phyloP scores from a whole-genome alignment of 2,797 vertebrate species.

The Amblyraja radiata region DNA sequence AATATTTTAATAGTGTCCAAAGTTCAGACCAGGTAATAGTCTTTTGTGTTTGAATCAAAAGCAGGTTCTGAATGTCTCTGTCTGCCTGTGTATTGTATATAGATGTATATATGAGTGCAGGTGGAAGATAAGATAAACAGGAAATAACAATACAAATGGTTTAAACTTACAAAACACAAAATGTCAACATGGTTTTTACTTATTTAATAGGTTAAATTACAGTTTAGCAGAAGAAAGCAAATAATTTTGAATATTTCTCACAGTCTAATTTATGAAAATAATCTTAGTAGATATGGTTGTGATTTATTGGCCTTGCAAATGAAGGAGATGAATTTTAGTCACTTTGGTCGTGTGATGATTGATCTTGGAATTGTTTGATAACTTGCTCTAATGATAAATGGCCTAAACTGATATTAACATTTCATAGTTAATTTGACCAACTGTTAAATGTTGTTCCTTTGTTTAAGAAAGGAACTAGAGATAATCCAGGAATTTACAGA shows the following conservation, averaged over 20 bases:
- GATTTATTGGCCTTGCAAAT: background rate
- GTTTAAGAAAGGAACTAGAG: too few species aligned
- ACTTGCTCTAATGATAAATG: background rate
- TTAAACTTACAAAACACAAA: background rate
- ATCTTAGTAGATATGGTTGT: background rate
- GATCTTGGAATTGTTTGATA: background rate
- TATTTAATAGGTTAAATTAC: background rate
- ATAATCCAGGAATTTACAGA: too few species aligned
- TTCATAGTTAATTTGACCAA: background rate
- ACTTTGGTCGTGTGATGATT: background rate
- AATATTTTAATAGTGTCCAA: background rate
- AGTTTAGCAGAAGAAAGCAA: background rate
- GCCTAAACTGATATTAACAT: background rate
- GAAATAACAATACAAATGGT: background rate
- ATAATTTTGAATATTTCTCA: background rate
- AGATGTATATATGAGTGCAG: background rate
- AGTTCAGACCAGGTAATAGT: background rate
- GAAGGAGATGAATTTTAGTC: background rate
- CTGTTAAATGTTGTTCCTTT: background rate
- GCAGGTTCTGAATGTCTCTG: background rate
- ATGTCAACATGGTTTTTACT: background rate
- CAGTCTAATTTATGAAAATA: background rate
- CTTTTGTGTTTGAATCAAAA: background rate
- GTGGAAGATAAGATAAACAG: background rate
- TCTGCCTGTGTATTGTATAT: background rate